Percentiles rank a stretch among this genome's conserved stretches.
These are phyloP conservation scores for Ichneumon xanthorius DNA, from an alignment of 2,888 invertebrate genomes.

Conservation along the genomic window DNA sequence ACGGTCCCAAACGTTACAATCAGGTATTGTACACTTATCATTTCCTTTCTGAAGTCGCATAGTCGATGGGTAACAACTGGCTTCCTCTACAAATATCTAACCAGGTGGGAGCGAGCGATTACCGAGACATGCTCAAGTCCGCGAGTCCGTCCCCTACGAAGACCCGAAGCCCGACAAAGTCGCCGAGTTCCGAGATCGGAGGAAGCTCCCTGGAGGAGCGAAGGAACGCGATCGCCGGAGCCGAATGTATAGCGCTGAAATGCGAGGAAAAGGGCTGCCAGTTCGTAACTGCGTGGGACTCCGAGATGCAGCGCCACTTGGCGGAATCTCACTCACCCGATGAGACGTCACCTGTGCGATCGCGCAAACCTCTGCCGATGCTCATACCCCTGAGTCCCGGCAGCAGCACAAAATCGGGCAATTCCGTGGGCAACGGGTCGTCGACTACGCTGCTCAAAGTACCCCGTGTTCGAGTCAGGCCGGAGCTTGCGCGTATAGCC, in stretches of 20 bases:
- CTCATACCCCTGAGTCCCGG: constrained; percentile 79
- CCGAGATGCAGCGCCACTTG: constrained; percentile 86
- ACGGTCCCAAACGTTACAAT: constrained; percentile 81
- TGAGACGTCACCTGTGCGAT: constrained; percentile 70
- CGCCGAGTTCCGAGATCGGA: constrained; percentile 58
- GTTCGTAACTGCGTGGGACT: constrained; percentile 87
- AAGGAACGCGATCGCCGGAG: constrained; percentile 79
- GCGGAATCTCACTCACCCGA: constrained; percentile 78
- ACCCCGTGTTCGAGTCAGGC: constrained; percentile 81
- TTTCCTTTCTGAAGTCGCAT: too few relatives aligned
- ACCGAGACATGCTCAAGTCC: constrained; percentile 72
- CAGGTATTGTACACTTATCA: constrained; percentile 73
- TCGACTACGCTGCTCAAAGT: constrained; percentile 79
- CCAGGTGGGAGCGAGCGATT: constrained; percentile 82
- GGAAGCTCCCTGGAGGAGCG: constrained; percentile 72
- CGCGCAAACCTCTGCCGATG: constrained; percentile 81
- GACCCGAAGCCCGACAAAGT: constrained; percentile 56
- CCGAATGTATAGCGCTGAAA: constrained; percentile 85
- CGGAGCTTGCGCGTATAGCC: constrained; percentile 82
- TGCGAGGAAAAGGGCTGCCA: constrained; percentile 86
- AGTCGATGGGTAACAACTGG: neutral
- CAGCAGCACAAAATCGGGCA: constrained; percentile 68
- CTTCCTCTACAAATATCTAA: constrained; percentile 1
- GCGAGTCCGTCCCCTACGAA: constrained; percentile 49
- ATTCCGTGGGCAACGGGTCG: constrained; percentile 66